A percentile compares a stretch with the other conserved stretches of the same genome.
Conservation (phyloP, 2,888 invertebrate genomes). For the Pristionchus japonicus region DNA sequence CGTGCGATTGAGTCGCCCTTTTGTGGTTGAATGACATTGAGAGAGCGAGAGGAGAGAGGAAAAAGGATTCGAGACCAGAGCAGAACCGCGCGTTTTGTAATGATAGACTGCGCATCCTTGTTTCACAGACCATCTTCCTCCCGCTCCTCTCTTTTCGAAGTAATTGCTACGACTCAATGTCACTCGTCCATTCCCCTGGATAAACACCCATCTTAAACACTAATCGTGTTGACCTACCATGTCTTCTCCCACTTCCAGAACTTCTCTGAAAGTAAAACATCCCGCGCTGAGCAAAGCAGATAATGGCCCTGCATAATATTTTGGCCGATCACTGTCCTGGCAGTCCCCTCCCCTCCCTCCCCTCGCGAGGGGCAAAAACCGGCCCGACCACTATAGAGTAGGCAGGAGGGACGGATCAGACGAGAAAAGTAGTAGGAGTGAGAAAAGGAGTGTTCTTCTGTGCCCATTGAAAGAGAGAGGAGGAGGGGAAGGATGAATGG, state of each 20-base stretch:
- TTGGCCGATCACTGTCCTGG: not conserved
- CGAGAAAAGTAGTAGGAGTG: conserved; percentile 26
- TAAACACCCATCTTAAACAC: not conserved
- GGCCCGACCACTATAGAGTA: conserved; percentile 37
- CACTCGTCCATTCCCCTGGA: not conserved
- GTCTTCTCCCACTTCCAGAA: not conserved
- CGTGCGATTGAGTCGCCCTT: conserved; percentile 1
- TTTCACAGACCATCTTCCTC: not conserved
- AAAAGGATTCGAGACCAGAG: not conserved
- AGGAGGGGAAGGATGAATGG: not conserved
- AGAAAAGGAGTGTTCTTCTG: conserved; percentile 25
- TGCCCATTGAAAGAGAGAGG: conserved; percentile 26
- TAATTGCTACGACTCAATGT: not conserved
- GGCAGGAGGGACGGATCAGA: conserved; percentile 30
- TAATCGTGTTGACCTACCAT: not conserved
- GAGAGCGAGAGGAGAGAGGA: not conserved
- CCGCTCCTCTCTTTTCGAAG: not conserved
- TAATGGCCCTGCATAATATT: conserved; percentile 16
- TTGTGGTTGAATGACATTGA: conserved; percentile 20
- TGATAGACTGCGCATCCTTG: not conserved
- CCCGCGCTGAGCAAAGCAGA: not conserved
- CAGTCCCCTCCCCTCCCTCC: not conserved
- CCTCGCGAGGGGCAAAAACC: not conserved
- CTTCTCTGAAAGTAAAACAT: not conserved
- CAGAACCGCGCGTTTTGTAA: not conserved